phyloP scores from a whole-genome alignment of 2,113 vertebrate species.

The Budorcas taxicolor region DNA sequence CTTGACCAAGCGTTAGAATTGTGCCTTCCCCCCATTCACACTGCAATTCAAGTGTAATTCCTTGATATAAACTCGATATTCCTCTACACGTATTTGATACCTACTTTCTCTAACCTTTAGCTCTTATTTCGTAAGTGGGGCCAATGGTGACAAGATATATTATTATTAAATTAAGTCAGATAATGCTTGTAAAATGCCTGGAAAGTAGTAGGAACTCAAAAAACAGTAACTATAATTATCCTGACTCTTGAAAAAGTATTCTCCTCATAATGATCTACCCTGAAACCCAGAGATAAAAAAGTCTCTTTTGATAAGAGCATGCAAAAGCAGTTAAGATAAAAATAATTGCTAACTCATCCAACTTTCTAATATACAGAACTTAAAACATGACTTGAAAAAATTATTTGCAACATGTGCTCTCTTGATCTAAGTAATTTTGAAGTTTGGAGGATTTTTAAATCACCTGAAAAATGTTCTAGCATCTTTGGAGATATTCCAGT shows the following conservation, averaged over 20 bases:
- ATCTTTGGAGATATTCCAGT: background rate
- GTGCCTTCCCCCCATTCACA: background rate
- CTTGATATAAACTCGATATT: background rate
- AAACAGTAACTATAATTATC: background rate
- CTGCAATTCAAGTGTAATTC: background rate
- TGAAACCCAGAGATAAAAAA: conserved; percentile 3
- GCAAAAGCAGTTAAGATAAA: background rate
- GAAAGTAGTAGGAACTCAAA: background rate
- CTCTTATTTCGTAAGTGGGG: background rate
- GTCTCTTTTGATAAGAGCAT: background rate
- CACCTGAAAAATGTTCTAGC: background rate
- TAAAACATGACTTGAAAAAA: background rate
- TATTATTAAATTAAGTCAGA: background rate
- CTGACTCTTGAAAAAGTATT: background rate
- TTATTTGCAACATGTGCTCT: background rate
- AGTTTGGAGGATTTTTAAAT: background rate
- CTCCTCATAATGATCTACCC: background rate
- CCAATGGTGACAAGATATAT: background rate
- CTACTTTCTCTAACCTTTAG: background rate
- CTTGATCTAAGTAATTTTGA: background rate
- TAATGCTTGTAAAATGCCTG: background rate
- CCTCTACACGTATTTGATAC: background rate
- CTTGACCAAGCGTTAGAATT: background rate
- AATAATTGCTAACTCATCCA: background rate
- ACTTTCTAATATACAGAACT: background rate